These are phyloP conservation scores for Oscheius sp. DNA, from an alignment of 2,888 invertebrate species.

Conservation along the genomic window DNA sequence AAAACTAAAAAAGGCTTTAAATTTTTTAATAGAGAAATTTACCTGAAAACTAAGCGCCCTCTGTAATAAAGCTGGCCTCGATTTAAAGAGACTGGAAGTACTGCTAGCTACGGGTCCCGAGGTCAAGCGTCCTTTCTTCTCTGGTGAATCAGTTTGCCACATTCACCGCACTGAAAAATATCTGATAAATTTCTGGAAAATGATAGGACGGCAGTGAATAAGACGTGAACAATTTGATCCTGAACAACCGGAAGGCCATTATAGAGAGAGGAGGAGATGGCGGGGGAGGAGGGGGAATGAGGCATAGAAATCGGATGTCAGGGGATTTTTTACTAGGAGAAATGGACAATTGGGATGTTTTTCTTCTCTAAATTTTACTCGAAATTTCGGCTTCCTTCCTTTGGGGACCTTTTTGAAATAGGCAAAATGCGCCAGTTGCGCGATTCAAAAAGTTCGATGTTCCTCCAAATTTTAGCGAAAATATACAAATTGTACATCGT, in stretches of 20 bases:
- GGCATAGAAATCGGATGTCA: constrained; percentile 1
- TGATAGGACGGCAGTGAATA: neutral
- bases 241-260: neutral
- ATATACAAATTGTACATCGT: too few species aligned
- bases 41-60: constrained; percentile 37
- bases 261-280: neutral
- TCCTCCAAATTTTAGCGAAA: too few species aligned
- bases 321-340: neutral
- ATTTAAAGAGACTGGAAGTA: constrained; percentile 2
- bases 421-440: too few species aligned
- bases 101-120: constrained; percentile 3
- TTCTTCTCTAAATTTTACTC: too few species aligned
- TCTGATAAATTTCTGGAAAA: neutral
- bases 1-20: constrained; percentile 45
- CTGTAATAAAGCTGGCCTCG: constrained; percentile 15
- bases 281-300: neutral
- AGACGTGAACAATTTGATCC: neutral
- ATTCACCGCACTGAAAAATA: constrained; percentile 3
- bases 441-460: too few species aligned
- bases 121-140: constrained; percentile 6
- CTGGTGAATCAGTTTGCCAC: constrained; percentile 33
- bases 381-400: too few species aligned
- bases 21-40: neutral
- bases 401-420: too few species aligned
- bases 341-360: too few species aligned